A percentile compares a stretch with the other conserved stretches of the same genome.
Conservation (phyloP, 92 coral and sea anemone genomes). For the Epizoanthus fatuus region DNA sequence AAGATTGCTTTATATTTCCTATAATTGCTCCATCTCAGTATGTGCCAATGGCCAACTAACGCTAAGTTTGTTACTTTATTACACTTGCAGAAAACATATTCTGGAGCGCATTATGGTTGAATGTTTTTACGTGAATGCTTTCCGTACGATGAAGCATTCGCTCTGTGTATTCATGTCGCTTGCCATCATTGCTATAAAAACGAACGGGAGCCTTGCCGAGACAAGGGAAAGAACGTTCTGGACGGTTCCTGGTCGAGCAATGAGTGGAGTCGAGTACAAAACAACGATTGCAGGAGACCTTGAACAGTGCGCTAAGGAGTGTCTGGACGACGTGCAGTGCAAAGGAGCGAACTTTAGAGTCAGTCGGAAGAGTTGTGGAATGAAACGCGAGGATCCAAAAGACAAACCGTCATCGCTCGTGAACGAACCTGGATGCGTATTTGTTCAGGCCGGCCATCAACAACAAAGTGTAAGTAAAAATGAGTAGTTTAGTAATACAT, state of each 20-base stretch:
- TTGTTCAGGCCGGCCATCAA: background rate
- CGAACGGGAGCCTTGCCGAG: background rate
- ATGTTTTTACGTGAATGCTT: too few relatives aligned
- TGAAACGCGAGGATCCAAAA: background rate
- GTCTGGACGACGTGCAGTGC: background rate
- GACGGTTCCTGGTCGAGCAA: conserved; percentile 1
- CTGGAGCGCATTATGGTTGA: too few relatives aligned
- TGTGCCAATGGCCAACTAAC: too few relatives aligned
- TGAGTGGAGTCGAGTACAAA: background rate
- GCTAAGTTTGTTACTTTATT: too few relatives aligned
- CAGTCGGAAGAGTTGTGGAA: conserved; percentile 13
- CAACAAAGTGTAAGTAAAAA: too few relatives aligned
- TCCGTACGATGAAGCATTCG: background rate
- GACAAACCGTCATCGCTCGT: background rate
- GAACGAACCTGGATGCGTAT: conserved; percentile 3
- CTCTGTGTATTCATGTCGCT: background rate
- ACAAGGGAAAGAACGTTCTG: conserved; percentile 22
- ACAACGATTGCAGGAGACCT: background rate
- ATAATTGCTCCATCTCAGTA: too few relatives aligned
- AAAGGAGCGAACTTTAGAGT: conserved; percentile 14
- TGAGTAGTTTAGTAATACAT: too few relatives aligned
- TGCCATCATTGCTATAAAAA: background rate
- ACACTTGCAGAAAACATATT: too few relatives aligned
- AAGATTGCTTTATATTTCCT: too few relatives aligned
- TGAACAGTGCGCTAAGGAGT: conserved; percentile 18